phyloP scores from a whole-genome alignment of 2,797 vertebrate species.

The Crenuchus spilurus region DNA sequence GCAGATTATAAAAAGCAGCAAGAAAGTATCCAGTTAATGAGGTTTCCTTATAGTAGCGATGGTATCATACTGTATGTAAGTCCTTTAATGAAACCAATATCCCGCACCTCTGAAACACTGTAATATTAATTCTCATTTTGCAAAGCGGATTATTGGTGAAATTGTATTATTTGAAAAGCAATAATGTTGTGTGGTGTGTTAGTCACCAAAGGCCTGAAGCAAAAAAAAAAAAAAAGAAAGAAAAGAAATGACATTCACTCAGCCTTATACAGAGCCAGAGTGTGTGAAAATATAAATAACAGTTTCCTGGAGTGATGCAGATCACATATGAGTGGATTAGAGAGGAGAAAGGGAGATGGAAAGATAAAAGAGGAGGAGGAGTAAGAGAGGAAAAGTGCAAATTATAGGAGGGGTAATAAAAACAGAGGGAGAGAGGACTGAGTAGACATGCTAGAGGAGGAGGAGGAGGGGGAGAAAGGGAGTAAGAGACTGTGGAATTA shows the following conservation, averaged over 20 bases:
- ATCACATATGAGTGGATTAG: background rate
- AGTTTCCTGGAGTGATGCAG: background rate
- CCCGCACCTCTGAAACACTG: conserved; percentile 1
- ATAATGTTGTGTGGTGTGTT: background rate
- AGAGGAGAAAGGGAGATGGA: background rate
- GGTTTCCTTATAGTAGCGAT: background rate
- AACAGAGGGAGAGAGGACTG: conserved; percentile 5
- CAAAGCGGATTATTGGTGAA: background rate
- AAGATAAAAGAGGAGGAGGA: background rate
- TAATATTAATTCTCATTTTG: conserved; percentile 30
- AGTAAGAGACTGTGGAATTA: background rate
- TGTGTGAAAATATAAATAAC: background rate
- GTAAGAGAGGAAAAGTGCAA: conserved; percentile 34
- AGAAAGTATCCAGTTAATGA: no score
- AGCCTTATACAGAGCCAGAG: background rate
- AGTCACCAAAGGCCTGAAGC: background rate
- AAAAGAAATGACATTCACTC: no score
- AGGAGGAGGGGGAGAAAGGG: conserved; percentile 36
- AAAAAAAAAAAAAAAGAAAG: no score
- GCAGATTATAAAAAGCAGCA: no score
- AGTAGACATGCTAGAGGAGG: background rate
- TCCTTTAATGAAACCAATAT: conserved; percentile 11
- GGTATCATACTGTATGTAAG: background rate
- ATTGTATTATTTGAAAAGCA: background rate
- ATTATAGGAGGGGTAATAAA: conserved; percentile 35